Evolutionary conservation across 2,113 vertebrate species (phyloP).

Genomic region (Xenopus tropicalis): DNA sequence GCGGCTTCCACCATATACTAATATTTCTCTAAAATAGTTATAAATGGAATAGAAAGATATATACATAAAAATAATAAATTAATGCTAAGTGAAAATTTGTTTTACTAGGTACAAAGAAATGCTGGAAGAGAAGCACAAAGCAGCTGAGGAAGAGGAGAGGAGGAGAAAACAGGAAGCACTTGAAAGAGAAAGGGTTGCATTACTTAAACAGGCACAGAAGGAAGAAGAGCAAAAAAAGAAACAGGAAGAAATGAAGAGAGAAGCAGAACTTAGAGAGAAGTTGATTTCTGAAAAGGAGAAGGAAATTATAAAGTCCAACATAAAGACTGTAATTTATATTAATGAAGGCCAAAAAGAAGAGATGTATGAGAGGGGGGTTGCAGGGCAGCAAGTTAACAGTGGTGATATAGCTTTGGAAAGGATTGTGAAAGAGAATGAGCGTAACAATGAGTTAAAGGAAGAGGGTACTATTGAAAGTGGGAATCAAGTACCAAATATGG

Average conservation of each 20-base stretch:
- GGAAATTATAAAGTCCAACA: background rate
- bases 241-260: slow-evolving; percentile 51
- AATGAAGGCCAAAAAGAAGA: background rate
- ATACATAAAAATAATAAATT: too few relatives aligned
- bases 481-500: background rate
- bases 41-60: too few relatives aligned
- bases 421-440: slow-evolving; percentile 25
- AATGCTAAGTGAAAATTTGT: background rate
- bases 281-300: background rate
- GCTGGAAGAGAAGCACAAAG: slow-evolving; percentile 46
- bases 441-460: background rate
- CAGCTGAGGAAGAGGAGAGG: slow-evolving; percentile 24
- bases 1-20: too few relatives aligned
- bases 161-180: rapidly evolving
- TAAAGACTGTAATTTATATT: background rate
- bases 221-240: slow-evolving; percentile 8
- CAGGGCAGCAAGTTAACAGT: background rate
- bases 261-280: slow-evolving; percentile 10
- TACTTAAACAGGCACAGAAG: slow-evolving; percentile 46
- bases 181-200: slow-evolving; percentile 35
- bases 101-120: slow-evolving; percentile 44
- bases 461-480: background rate
- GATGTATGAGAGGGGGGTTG: too few relatives aligned
- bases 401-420: background rate
- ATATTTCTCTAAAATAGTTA: too few relatives aligned